Conservation (phyloP, 1,140 invertebrate genomes). For the honey bee (Apis mellifera) region DNA sequence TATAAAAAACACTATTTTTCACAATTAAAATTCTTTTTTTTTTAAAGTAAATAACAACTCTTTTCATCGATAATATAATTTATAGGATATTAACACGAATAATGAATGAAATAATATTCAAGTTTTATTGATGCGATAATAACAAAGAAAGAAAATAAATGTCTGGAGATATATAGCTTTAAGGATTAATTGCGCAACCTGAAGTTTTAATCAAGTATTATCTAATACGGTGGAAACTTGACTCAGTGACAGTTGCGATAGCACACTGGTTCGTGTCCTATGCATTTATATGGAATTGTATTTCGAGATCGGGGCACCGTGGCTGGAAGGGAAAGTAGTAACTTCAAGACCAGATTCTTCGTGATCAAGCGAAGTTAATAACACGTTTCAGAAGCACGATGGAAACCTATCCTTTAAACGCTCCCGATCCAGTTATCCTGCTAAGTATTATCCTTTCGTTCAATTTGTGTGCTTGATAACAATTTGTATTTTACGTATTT, state of each 20-base stretch:
- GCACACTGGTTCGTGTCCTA: constrained; percentile 1
- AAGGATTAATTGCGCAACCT: not conserved
- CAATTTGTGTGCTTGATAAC: no score
- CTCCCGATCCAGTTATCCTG: not conserved
- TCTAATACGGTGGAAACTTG: constrained; percentile 40
- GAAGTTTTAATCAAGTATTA: constrained; percentile 29
- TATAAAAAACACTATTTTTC: no score
- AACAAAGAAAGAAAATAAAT: not conserved
- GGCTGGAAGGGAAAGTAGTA: constrained; percentile 34
- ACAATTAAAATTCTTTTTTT: no score
- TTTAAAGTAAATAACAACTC: no score
- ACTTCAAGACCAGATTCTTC: constrained; percentile 10
- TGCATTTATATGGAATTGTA: constrained; percentile 45
- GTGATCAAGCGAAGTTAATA: not conserved
- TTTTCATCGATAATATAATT: not conserved
- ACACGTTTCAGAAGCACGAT: not conserved
- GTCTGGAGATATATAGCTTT: not conserved
- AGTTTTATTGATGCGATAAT: not conserved
- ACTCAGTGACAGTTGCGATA: constrained; percentile 14
- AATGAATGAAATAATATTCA: not conserved
- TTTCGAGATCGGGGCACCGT: constrained; percentile 11
- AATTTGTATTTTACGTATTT: no score
- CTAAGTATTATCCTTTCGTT: no score
- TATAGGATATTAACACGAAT: not conserved
- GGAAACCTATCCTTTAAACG: not conserved